Evolutionary conservation across 2,797 vertebrate genomes (phyloP).

Genomic region (Kryptopterus vitreolus): DNA sequence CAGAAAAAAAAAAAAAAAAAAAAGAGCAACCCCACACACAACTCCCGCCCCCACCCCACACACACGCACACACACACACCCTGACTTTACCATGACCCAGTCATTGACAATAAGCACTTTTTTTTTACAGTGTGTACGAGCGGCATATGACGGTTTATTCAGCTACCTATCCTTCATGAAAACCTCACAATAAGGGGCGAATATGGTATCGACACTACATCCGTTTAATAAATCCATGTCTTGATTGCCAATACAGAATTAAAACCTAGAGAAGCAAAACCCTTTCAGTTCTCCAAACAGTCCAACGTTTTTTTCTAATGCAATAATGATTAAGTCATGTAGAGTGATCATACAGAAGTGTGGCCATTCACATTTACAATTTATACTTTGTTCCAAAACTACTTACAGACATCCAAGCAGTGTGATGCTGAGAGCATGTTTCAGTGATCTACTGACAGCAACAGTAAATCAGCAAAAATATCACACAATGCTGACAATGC

Average conservation of each 20-base stretch:
- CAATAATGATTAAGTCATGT: slow-evolving; percentile 10
- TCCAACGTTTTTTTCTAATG: slow-evolving; percentile 10
- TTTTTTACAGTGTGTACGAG: background rate
- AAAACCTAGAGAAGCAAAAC: background rate
- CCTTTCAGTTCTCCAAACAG: slow-evolving; percentile 6
- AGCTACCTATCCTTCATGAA: background rate
- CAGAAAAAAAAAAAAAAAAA: slow-evolving; percentile 46
- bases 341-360: slow-evolving; percentile 25
- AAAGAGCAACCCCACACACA: too few relatives aligned
- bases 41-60: too few relatives aligned
- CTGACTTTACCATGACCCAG: slow-evolving; percentile 33
- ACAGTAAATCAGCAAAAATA: background rate
- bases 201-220: background rate
- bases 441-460: background rate
- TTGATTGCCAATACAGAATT: background rate
- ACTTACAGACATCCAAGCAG: background rate
- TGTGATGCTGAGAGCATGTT: background rate
- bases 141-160: background rate
- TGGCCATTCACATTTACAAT: slow-evolving; percentile 12
- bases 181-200: background rate
- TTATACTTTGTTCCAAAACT: slow-evolving; percentile 9
- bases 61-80: slow-evolving; percentile 14
- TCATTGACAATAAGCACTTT: slow-evolving; percentile 18
- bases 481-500: background rate
- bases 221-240: background rate